Evolutionary conservation across 2,113 vertebrate genomes (phyloP).

Genomic region (Trinectes maculatus): DNA sequence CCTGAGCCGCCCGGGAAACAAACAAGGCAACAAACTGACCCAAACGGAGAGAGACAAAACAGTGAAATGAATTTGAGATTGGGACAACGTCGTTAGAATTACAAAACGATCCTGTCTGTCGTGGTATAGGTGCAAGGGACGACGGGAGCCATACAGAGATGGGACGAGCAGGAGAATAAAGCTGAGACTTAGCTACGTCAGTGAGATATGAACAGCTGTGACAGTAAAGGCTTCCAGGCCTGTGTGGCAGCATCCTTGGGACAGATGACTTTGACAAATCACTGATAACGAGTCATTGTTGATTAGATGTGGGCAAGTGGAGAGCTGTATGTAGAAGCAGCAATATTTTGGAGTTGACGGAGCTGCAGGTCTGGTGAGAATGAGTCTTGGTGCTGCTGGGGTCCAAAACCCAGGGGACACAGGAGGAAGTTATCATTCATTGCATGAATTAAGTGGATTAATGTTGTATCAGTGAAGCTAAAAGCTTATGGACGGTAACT

Average conservation of each 20-base stretch:
- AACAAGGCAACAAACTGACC: conserved; percentile 63
- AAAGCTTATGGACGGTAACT: not conserved
- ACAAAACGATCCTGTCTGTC: conserved; percentile 62
- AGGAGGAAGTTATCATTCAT: not conserved
- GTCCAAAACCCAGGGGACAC: not conserved
- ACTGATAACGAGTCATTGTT: conserved; percentile 24
- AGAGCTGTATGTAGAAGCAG: not conserved
- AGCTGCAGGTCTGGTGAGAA: not conserved
- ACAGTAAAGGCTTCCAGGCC: conserved; percentile 60
- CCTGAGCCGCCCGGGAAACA: conserved; percentile 51
- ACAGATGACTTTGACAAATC: conserved; percentile 42
- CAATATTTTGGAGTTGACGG: conserved; percentile 10
- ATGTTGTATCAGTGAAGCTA: not conserved
- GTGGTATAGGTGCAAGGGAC: conserved; percentile 36
- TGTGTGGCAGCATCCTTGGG: conserved; percentile 56
- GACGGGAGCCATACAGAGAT: conserved; percentile 33
- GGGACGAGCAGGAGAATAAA: conserved; percentile 46
- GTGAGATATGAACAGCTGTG: conserved; percentile 66
- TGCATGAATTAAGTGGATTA: conserved; percentile 1
- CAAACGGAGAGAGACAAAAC: conserved; percentile 69
- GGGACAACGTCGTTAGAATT: conserved; percentile 66
- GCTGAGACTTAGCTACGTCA: conserved; percentile 48
- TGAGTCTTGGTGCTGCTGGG: not conserved
- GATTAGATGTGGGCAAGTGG: conserved; percentile 10
- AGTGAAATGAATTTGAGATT: conserved; percentile 62